phyloP scores from a whole-genome alignment of 1,140 invertebrate genomes.

The Ganaspis sp. region DNA sequence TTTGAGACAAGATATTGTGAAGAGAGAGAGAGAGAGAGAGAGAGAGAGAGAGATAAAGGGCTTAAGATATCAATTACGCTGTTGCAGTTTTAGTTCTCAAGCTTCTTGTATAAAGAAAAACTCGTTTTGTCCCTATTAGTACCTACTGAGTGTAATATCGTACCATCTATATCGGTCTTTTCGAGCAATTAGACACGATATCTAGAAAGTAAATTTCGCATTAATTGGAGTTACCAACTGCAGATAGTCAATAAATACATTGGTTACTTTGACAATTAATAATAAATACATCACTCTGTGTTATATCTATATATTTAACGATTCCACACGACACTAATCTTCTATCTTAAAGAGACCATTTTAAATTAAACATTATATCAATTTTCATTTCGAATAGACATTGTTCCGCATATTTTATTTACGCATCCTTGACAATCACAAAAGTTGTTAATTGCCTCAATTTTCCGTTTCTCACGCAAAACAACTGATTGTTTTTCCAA shows the following conservation, averaged over 20 bases:
- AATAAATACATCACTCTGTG: not conserved
- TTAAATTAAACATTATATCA: too few species aligned
- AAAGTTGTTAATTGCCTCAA: too few species aligned
- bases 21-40: not conserved
- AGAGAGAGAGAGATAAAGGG: not conserved
- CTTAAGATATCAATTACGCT: not conserved
- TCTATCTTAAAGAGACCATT: too few species aligned
- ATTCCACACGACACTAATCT: too few species aligned
- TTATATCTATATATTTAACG: too few species aligned
- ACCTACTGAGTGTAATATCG: not conserved
- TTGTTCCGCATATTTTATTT: too few species aligned
- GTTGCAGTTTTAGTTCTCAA: not conserved
- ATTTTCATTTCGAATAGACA: too few species aligned
- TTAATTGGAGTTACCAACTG: not conserved
- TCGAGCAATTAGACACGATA: slow-evolving; percentile 11
- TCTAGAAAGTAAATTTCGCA: not conserved
- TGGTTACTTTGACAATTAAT: not conserved
- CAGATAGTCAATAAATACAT: not conserved
- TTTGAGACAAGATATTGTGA: too few species aligned
- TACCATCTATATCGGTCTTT: not conserved
- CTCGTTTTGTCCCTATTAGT: slow-evolving; percentile 9
- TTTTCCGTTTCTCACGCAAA: too few species aligned
- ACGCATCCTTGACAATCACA: too few species aligned
- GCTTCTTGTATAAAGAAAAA: slow-evolving; percentile 14
- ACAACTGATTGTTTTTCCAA: too few species aligned